Conservation (phyloP, 2,888 invertebrate genomes). For the Caenorhabditis becei region DNA sequence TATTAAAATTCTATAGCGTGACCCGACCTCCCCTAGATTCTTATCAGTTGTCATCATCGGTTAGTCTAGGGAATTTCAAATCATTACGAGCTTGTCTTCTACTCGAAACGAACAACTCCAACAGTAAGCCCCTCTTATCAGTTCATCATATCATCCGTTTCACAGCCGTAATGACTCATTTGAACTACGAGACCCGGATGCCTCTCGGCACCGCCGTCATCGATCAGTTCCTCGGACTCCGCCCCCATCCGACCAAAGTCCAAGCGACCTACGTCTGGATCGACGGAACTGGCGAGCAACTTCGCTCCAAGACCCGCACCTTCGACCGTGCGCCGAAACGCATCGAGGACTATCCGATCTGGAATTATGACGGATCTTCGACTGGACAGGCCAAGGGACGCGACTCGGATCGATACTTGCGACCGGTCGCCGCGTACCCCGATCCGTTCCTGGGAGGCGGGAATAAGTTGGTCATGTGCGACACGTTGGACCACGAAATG, state of each 20-base stretch:
- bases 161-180: constrained; percentile 60
- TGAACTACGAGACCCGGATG: constrained; percentile 65
- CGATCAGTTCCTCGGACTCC: constrained; percentile 71
- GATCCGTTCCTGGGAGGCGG: constrained; percentile 79
- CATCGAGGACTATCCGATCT: constrained; percentile 87
- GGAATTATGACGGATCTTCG: constrained; percentile 96
- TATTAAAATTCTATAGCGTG: too few species aligned
- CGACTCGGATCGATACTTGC: constrained; percentile 82
- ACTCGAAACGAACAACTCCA: constrained; percentile 13
- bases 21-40: too few species aligned
- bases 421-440: constrained; percentile 73
- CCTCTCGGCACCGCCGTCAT: constrained; percentile 68
- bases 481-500: constrained; percentile 89
- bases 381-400: constrained; percentile 86
- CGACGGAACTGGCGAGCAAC: constrained; percentile 93
- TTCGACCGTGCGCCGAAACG: constrained; percentile 88
- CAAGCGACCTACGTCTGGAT: constrained; percentile 93
- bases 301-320: constrained; percentile 92
- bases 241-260: constrained; percentile 72
- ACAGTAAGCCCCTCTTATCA: too few species aligned
- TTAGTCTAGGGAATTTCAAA: not conserved
- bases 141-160: not conserved
- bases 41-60: too few species aligned
- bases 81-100: constrained; percentile 30
- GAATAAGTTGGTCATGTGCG: constrained; percentile 76